Conservation (phyloP, 64 coral and sea anemone species). For the Montipora efflorescens region DNA sequence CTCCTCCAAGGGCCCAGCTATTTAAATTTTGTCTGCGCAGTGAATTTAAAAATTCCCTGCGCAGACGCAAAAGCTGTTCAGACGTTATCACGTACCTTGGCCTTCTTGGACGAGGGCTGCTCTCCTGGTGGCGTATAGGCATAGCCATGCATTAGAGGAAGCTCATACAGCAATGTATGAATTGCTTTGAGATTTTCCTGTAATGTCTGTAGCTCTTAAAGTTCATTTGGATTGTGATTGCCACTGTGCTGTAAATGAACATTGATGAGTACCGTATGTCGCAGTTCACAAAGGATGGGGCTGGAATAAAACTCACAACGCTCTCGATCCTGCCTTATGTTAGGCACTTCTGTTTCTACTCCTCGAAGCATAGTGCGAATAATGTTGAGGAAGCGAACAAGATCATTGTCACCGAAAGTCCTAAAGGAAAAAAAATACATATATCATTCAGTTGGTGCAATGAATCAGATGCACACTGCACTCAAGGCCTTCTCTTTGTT, state of each 20-base stretch:
- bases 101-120: too few species aligned
- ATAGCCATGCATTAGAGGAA: too few species aligned
- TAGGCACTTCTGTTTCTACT: constrained; percentile 1
- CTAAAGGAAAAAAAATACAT: neutral
- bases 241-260: constrained; percentile 3
- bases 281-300: neutral
- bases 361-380: constrained; percentile 25
- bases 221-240: neutral
- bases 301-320: constrained; percentile 50
- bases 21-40: too few species aligned
- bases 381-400: constrained; percentile 9
- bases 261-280: constrained; percentile 1
- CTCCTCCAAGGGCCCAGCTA: too few species aligned
- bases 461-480: too few species aligned
- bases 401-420: constrained; percentile 6
- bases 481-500: too few species aligned
- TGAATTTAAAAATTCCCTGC: too few species aligned
- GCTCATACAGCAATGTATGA: too few species aligned
- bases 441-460: too few species aligned
- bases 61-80: too few species aligned
- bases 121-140: too few species aligned
- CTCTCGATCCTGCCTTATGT: constrained; percentile 27
- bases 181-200: neutral
- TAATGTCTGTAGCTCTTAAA: neutral
- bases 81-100: too few species aligned